Base-by-base conservation (phyloP, 2,797 vertebrate species). In the Novumbra hubbsi region DNA sequence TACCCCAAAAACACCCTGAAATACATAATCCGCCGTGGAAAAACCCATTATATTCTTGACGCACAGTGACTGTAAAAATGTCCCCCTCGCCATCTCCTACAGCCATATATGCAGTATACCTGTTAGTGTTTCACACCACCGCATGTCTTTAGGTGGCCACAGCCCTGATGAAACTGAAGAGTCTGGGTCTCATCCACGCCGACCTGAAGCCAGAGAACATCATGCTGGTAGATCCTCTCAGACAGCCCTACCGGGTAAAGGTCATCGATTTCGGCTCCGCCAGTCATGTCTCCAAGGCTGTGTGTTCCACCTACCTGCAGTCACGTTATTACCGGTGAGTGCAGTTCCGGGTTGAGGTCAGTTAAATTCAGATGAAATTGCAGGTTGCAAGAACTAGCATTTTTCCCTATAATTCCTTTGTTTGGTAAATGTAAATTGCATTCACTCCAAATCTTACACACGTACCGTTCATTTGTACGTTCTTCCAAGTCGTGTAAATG, bases 191-290 rank as follows among this genome's bases (percentile, higher is more conserved):
- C 85, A 99, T 99, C 85, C 98, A 99, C 0, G 98, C 98, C 0
- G 98, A 99, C 89, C 89, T 99, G 78, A 99, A 99, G 85, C 98
- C 98, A 0, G 98, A 99, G 78, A 99, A 99, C 92, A 99, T 99
- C 80, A 99, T 99, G 98, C 83, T 99, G 83, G 97, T 99, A 64
- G 98, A 99, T 85, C 98, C 97, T 9, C 85, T 94, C 24, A 93
- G 97, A 77, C 98, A 99, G 80, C 98, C 98, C 45, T 99, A 98
- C 89, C 85, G 97, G 5, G 97, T 99, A 74, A 99, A 99, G 79
- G 98, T 99, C 86, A 99, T 99, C 11, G 98, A 99, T 82, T 99
- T 99, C 0, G 98, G 98, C 84, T 99, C 97, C 1, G 98, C 98
- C 74, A 99, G 96, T 85, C 97, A 99, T 0, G 96, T 99, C 57